A percentile compares a stretch with the other conserved stretches of the same genome.
phyloP scores from a whole-genome alignment of 1,140 invertebrate genomes.

The Agrilus planipennis region DNA sequence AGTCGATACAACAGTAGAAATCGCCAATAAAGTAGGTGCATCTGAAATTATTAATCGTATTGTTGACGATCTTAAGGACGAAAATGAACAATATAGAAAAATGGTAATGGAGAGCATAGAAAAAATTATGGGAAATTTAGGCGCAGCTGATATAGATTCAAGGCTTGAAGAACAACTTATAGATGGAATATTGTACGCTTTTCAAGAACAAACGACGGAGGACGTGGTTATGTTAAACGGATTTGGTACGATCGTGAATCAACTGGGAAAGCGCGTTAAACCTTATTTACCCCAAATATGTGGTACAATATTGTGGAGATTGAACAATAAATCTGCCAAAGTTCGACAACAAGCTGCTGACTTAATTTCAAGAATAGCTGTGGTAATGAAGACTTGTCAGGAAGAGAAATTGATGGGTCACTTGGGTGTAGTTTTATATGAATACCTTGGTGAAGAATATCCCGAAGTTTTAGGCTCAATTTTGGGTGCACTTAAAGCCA shows the following conservation, averaged over 20 bases:
- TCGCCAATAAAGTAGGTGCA: constrained; percentile 97
- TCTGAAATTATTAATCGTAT: constrained; percentile 98
- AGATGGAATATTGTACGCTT: constrained; percentile 98
- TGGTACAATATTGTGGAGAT: constrained; percentile 97
- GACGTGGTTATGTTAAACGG: constrained; percentile 99
- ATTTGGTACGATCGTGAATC: constrained; percentile 98
- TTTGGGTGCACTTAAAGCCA: constrained; percentile 93
- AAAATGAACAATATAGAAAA: constrained; percentile 99
- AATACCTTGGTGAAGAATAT: constrained; percentile 99
- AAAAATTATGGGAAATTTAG: constrained; percentile 95
- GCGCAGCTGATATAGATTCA: constrained; percentile 95
- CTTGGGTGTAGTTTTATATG: constrained; percentile 97
- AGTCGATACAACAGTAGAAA: constrained; percentile 99
- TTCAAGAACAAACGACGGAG: constrained; percentile 99
- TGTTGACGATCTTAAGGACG: constrained; percentile 98
- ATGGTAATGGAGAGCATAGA: constrained; percentile 99
- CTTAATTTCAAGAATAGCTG: constrained; percentile 94
- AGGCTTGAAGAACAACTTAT: constrained; percentile 97
- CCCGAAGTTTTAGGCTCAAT: constrained; percentile 98
- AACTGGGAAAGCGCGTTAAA: constrained; percentile 93
- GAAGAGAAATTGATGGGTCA: constrained; percentile 99
- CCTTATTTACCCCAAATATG: constrained; percentile 99
- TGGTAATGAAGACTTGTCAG: constrained; percentile 99
- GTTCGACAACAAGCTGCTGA: constrained; percentile 99
- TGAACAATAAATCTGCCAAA: constrained; percentile 99